Evolutionary conservation across 2,797 vertebrate genomes (phyloP).

Genomic region (Enteromius afrohamiltoni): DNA sequence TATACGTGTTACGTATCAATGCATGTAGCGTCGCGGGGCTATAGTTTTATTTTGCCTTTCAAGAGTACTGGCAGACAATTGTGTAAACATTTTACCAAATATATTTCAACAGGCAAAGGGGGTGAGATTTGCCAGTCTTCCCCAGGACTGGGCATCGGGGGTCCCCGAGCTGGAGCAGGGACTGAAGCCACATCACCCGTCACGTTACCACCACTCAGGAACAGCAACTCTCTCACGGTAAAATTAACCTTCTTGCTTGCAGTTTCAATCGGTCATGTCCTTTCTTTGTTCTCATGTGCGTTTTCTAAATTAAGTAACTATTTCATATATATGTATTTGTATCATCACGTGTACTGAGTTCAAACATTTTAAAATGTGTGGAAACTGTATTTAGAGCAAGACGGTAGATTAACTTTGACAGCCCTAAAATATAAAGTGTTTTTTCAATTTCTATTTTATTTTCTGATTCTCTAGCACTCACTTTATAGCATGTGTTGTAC

Average conservation of each 20-base stretch:
- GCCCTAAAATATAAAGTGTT: background rate
- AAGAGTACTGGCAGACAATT: background rate
- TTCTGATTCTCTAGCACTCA: background rate
- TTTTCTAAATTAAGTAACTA: background rate
- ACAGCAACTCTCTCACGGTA: constrained; percentile 84
- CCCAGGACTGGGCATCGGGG: constrained; percentile 76
- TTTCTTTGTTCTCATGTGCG: background rate
- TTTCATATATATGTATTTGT: background rate
- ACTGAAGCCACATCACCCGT: constrained; percentile 82
- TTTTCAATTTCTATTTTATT: background rate
- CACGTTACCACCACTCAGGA: constrained; percentile 84
- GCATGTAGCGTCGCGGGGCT: background rate
- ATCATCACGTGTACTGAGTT: background rate
- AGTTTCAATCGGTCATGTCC: background rate
- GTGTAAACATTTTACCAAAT: background rate
- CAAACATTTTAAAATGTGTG: background rate
- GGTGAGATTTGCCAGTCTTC: constrained; percentile 82
- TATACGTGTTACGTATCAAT: background rate
- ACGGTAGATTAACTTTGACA: background rate
- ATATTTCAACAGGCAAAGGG: constrained; percentile 72
- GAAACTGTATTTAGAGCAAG: background rate
- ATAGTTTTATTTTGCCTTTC: constrained; percentile 3
- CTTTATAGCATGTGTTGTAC: background rate
- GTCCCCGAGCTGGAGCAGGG: constrained; percentile 78
- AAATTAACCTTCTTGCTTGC: constrained; percentile 42